A percentile compares a stretch with the other conserved stretches of the same genome.
Evolutionary conservation across 2,113 vertebrate genomes (phyloP).

Genomic region (Pteronura brasiliensis): DNA sequence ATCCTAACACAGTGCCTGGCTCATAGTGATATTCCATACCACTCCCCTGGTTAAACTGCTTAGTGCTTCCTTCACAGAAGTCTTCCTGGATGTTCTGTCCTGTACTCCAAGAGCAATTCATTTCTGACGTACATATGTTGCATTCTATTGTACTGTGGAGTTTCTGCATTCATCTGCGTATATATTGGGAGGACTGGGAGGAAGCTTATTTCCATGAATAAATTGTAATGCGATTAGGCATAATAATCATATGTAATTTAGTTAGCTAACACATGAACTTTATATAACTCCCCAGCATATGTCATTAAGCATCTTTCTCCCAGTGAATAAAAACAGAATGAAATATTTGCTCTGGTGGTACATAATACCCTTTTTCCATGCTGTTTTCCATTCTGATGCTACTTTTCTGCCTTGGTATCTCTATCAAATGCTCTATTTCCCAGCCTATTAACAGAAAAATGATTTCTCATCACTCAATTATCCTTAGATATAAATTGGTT

Average conservation of each 20-base stretch:
- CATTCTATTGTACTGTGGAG: background rate
- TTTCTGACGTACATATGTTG: background rate
- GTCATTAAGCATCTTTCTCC: background rate
- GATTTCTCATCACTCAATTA: conserved; percentile 5
- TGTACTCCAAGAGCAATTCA: background rate
- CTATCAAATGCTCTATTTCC: background rate
- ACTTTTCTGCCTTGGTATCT: background rate
- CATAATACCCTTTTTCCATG: background rate
- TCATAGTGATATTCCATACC: background rate
- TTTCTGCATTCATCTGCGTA: background rate
- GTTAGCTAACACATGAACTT: background rate
- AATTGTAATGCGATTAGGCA: background rate
- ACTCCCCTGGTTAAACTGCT: background rate
- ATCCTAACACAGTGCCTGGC: background rate
- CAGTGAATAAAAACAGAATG: background rate
- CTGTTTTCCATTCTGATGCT: background rate
- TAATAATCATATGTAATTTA: background rate
- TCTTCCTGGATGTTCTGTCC: background rate
- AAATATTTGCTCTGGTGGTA: background rate
- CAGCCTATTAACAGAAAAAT: background rate
- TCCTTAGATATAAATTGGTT: conserved; percentile 8
- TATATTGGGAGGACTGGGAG: background rate
- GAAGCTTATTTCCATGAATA: background rate
- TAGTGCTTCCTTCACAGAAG: background rate
- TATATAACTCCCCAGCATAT: background rate